phyloP scores from a whole-genome alignment of 1,140 invertebrate species.

The Thereuonema tuberculata region DNA sequence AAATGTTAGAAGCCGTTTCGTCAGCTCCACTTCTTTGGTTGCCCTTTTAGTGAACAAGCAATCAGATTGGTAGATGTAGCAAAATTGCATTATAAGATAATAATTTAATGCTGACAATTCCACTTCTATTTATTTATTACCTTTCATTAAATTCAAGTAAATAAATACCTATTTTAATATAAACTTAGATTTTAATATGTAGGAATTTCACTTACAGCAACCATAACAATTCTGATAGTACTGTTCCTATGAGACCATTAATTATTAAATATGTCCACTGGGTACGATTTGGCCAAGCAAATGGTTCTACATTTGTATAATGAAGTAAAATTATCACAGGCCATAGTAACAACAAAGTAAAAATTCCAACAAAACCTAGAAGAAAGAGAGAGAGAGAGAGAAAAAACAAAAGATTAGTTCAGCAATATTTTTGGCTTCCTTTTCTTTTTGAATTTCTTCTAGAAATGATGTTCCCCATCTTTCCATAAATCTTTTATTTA shows the following conservation, averaged over 20 bases:
- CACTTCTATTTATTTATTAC: too few relatives aligned
- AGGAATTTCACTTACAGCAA: constrained; percentile 48
- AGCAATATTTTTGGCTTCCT: background rate
- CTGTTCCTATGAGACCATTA: constrained; percentile 75
- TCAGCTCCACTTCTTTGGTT: too few relatives aligned
- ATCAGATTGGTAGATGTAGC: too few relatives aligned
- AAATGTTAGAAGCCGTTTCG: too few relatives aligned
- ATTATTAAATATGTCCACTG: constrained; percentile 63
- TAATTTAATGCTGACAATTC: too few relatives aligned
- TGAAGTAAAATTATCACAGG: constrained; percentile 72
- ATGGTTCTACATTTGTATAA: constrained; percentile 56
- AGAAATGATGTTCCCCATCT: too few relatives aligned
- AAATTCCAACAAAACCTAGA: constrained; percentile 72
- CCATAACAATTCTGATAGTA: constrained; percentile 73
- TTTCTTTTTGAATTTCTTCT: too few relatives aligned
- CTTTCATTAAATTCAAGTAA: too few relatives aligned
- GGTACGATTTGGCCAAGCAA: constrained; percentile 61
- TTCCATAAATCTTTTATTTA: too few relatives aligned
- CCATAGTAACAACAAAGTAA: constrained; percentile 67
- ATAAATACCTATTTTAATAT: too few relatives aligned
- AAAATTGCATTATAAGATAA: too few relatives aligned
- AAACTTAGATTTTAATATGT: background rate
- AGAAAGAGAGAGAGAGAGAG: background rate
- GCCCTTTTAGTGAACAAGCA: too few relatives aligned
- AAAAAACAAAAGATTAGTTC: background rate